Evolutionary conservation across 2,113 vertebrate genomes (phyloP).

Genomic region (Pyrgilauda ruficollis): DNA sequence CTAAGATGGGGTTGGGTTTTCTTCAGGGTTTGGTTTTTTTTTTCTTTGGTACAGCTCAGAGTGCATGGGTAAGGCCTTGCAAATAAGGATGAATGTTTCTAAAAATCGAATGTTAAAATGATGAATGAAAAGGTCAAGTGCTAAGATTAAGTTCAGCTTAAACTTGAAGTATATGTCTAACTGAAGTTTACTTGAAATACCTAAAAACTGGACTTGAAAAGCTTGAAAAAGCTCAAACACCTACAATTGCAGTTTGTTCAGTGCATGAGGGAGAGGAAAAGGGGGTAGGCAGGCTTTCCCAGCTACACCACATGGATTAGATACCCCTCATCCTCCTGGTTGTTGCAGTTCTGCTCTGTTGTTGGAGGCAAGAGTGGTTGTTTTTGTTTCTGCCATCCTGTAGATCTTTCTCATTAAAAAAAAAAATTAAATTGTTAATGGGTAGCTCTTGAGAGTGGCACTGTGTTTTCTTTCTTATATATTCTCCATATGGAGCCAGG

Average conservation of each 20-base stretch:
- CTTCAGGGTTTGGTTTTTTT: background rate
- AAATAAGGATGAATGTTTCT: background rate
- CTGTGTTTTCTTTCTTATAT: background rate
- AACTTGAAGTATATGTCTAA: background rate
- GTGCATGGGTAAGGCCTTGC: background rate
- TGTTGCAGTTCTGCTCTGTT: background rate
- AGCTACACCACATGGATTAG: background rate
- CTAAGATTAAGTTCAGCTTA: background rate
- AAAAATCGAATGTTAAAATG: background rate
- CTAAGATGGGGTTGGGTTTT: background rate
- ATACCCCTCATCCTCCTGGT: fast-evolving
- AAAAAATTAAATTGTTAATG: background rate
- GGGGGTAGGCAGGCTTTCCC: background rate
- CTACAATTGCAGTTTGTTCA: background rate
- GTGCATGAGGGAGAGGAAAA: background rate
- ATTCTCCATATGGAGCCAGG: fast-evolving
- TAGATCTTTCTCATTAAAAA: background rate
- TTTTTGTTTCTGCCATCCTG: background rate
- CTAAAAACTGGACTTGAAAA: background rate
- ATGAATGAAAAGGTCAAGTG: background rate
- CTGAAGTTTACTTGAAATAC: background rate
- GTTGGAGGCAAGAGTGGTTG: background rate
- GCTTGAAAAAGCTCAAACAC: background rate
- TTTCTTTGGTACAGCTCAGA: background rate
- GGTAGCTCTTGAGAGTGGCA: background rate